Evolutionary conservation across 2,888 invertebrate species (phyloP), one percentile per base, ranked within the genome.

Genomic region (Trichopoda pennipes): DNA sequence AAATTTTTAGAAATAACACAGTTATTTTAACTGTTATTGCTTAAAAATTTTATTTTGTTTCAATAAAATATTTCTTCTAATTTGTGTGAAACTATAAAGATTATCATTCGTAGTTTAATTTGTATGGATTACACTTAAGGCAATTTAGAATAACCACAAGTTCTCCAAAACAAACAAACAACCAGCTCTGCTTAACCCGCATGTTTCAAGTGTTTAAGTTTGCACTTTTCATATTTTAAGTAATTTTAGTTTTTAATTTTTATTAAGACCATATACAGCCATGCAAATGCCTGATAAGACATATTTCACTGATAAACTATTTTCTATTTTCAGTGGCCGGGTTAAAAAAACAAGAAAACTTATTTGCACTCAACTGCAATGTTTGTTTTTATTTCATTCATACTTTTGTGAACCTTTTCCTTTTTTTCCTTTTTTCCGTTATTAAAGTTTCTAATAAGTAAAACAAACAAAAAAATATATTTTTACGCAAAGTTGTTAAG

Each of bases 271-370:
- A 19, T 35, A 61, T 53, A 60, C 76, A 53, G 10, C 21, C 76
- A 68, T 68, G 60, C 44, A 60, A 58, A 61, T 53, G 51, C 7
- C 32, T 35, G 76, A 76, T 68, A 76, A 68, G 68, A 76, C 60
- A 76, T 58, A 44, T 53, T 76, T 53, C 16, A 66, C n/a, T n/a
- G n/a, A n/a, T n/a, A 49, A 38, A 28, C 6, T 35, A 49, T 47
- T 49, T 60, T 12, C 51, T 32, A 21, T 53, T n/a, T 76, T 32
- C 38, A 28, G 35, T 64, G 49, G 49, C 12, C 16, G 12, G 12
- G 28, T 28, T 21, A 17, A 55, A 66, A 49, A 56, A 56, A 63
- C 9, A 14, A 21, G 1, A 51, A 8, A 60, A 61, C 21, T 49
- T 38, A 70, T 60, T 53, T 60, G 14, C 19, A 17, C 23, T n/a